Evolutionary conservation across 2,113 vertebrate species (phyloP).

Genomic region (Osmerus eperlanus): DNA sequence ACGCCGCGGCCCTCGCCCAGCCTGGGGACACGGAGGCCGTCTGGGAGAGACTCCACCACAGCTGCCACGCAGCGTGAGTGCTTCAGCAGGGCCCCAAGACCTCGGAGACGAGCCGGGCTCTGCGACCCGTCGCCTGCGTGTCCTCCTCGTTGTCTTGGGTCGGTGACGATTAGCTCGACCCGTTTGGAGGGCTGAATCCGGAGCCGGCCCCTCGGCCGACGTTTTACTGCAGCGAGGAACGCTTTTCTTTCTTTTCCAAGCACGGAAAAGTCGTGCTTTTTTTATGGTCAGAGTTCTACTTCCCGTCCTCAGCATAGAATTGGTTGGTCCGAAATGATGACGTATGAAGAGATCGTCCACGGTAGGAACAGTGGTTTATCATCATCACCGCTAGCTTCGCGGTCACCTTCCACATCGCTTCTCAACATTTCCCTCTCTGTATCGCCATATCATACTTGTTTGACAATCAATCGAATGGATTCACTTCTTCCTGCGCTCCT

Average conservation of each 20-base stretch:
- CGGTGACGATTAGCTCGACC: no score
- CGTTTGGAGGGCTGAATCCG: neutral
- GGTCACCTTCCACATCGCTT: neutral
- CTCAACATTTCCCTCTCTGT: neutral
- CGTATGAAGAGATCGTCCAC: no score
- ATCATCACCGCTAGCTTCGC: no score
- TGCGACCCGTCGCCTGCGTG: no score
- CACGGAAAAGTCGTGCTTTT: neutral
- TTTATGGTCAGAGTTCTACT: neutral
- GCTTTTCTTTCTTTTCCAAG: neutral
- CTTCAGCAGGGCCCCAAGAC: no score
- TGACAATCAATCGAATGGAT: neutral
- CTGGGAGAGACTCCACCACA: no score
- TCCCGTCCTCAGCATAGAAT: neutral
- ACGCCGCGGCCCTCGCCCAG: no score
- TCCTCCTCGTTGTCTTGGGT: no score
- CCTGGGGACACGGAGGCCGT: no score
- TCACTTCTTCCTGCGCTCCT: constrained; percentile 85
- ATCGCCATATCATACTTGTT: neutral
- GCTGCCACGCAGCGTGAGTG: no score
- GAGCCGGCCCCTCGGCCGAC: neutral
- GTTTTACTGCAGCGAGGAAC: neutral
- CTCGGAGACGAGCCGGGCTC: no score
- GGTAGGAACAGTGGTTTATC: no score
- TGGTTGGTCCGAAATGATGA: neutral